Conservation (phyloP, 2,888 invertebrate genomes). For the Agrochola lychnidis region DNA sequence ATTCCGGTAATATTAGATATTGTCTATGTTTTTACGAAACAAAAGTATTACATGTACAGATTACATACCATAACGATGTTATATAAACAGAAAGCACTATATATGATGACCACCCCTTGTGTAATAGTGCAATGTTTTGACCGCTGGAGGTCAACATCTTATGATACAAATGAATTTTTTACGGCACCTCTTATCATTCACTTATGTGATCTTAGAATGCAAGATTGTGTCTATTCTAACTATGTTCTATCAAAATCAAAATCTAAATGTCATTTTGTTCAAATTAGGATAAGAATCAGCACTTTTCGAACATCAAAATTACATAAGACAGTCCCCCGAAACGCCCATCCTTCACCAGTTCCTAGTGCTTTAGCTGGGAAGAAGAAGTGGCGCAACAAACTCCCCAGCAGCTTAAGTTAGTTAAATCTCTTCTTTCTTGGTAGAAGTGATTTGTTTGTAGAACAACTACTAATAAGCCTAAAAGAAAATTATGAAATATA, state of each 20-base stretch:
- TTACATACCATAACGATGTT: slow-evolving; percentile 10
- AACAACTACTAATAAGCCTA: not conserved
- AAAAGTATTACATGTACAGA: not conserved
- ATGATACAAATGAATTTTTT: slow-evolving; percentile 12
- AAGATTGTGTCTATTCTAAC: not conserved
- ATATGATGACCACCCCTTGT: slow-evolving; percentile 23
- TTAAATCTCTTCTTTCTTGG: not conserved
- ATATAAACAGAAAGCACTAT: slow-evolving; percentile 23
- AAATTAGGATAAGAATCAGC: no score
- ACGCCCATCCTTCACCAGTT: no score
- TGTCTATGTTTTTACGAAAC: slow-evolving; percentile 25
- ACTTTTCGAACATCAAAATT: no score
- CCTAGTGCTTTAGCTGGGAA: no score
- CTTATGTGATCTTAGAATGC: not conserved
- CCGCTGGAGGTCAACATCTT: slow-evolving; percentile 8
- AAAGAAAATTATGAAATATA: no score
- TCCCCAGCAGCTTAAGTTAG: no score
- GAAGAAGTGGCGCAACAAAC: no score
- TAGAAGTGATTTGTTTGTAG: not conserved
- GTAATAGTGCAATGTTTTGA: slow-evolving; percentile 23
- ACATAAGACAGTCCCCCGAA: no score
- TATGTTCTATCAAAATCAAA: not conserved
- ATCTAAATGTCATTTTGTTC: no score
- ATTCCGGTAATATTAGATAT: not conserved
- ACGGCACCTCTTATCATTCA: slow-evolving; percentile 18